Conservation (phyloP, 1,140 invertebrate genomes). For the Tetraneura akinire region DNA sequence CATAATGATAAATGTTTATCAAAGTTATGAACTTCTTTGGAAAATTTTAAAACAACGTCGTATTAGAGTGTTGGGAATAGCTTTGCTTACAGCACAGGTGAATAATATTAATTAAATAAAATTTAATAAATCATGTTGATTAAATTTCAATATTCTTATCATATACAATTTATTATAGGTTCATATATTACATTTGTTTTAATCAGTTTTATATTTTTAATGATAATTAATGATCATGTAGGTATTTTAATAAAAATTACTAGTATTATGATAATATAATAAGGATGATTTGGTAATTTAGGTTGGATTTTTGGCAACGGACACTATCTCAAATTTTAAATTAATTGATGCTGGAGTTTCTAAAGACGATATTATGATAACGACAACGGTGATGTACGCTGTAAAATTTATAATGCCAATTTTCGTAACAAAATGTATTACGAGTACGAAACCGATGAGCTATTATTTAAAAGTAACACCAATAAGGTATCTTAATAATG, state of each 20-base stretch:
- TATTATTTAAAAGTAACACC: background rate
- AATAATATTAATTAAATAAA: background rate
- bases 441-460: background rate
- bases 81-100: background rate
- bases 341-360: slow-evolving; percentile 91
- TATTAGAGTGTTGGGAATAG: background rate
- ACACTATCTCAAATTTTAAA: slow-evolving; percentile 83
- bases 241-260: too few species aligned
- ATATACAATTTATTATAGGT: too few species aligned
- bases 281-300: background rate
- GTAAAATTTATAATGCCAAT: background rate
- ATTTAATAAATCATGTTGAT: too few species aligned
- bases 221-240: too few species aligned
- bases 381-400: background rate
- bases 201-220: too few species aligned
- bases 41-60: background rate
- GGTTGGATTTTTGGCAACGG: background rate
- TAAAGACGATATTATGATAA: slow-evolving; percentile 67
- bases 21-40: slow-evolving; percentile 2
- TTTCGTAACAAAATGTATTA: background rate
- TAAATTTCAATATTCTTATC: too few species aligned
- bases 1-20: background rate
- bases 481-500: background rate
- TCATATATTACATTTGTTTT: too few species aligned
- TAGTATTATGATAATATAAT: too few species aligned